Conservation (phyloP, 1,140 invertebrate species). For the Fopius arisanus region DNA sequence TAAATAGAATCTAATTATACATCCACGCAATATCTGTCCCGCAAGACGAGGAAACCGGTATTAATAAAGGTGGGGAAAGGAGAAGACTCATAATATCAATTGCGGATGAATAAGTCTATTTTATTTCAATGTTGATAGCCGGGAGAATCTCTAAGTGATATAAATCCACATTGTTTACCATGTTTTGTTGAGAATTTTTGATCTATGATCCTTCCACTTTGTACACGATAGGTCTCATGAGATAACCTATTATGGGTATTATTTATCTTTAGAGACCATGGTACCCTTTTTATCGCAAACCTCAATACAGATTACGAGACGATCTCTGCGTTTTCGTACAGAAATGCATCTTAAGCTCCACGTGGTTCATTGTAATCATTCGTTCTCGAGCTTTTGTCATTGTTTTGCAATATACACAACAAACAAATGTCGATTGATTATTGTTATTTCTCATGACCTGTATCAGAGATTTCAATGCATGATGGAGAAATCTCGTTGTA, state of each 20-base stretch:
- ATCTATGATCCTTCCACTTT: neutral
- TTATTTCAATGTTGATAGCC: neutral
- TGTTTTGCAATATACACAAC: too few relatives aligned
- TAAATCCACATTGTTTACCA: neutral
- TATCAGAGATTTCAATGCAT: neutral
- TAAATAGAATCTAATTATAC: conserved; percentile 16
- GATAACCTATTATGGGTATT: conserved; percentile 3
- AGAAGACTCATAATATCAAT: neutral
- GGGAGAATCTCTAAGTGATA: neutral
- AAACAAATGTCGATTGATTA: too few relatives aligned
- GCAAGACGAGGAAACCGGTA: neutral
- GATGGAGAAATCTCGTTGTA: neutral
- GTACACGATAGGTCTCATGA: neutral
- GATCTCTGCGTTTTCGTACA: neutral
- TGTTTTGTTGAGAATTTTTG: neutral
- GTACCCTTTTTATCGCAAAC: neutral
- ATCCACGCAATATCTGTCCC: neutral
- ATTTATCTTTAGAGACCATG: conserved; percentile 4
- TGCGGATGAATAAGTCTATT: neutral
- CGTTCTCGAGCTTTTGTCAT: neutral
- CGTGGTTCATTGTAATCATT: neutral
- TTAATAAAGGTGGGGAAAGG: neutral
- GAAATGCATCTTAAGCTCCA: neutral
- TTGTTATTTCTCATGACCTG: neutral
- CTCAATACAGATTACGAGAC: neutral